Base-by-base conservation (phyloP, 2,113 vertebrate species). In the Clarias macrocephalus region DNA sequence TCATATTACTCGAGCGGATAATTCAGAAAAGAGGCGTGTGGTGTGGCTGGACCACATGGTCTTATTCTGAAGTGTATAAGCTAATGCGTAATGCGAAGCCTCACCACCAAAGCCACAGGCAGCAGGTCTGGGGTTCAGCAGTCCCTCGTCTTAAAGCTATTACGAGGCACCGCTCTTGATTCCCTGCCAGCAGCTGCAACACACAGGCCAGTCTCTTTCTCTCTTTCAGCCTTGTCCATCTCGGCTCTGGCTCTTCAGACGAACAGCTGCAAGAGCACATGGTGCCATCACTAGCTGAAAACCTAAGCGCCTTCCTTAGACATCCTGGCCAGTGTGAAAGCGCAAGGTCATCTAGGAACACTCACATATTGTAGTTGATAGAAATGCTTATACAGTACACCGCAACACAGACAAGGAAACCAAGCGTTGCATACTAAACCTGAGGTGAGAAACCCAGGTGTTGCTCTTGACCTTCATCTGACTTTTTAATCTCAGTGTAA, bases 31-130 rank as follows among this genome's bases (percentile, higher is more conserved):
- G 33, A 72, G 42, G 73, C 56, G 52, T 88, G 89, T 56, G 73
- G 80, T 88, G 68, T 57, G 48, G 81, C 81, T 65, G 63, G 52
- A 57, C 80, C 80, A 86, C 80, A 23, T 80, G 80, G 80, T 70
- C 23, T 3, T 48, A 63, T 57, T 76, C 56, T 84, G 48, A 42
- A 73, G 80, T 42, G 57, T 37, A 86, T 59, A 85, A 82, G 70
- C 70, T 21, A 48, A 48, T 8, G 48, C 7, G 70, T 63, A 84
- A 87, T 52, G 63, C 33, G 23, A 86, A 80, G 63, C 85, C 75
- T 84, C 16, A 87, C 85, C 85, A 63, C 76, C 30, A 82, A 81
- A 88, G 52, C 87, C 89, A 82, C 87, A 88, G 76, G 62, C 72
- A 52, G 76, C 48, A 42, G 85, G 68, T 77, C 89, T 52, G 18